Evolutionary conservation across 2,113 vertebrate genomes (phyloP).

Genomic region (Tauraco erythrolophus): DNA sequence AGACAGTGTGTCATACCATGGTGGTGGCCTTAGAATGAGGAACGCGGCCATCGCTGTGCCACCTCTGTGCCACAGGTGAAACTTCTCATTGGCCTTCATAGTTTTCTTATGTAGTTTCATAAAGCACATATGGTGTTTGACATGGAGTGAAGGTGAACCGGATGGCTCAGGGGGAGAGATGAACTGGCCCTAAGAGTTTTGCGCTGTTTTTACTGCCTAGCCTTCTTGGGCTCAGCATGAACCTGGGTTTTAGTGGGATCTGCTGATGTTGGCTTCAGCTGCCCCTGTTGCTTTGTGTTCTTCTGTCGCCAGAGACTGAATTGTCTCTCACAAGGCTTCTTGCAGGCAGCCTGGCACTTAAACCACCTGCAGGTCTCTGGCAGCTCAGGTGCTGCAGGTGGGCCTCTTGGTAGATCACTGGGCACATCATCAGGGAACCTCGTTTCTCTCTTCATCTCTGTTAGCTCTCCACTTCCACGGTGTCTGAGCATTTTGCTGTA

Average conservation of each 20-base stretch:
- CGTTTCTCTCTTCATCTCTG: not conserved
- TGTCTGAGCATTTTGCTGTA: not conserved
- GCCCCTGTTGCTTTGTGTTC: not conserved
- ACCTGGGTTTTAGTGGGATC: not conserved
- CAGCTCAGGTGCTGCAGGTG: not conserved
- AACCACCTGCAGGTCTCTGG: rapidly evolving
- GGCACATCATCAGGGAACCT: not conserved
- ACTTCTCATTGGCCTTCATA: not conserved
- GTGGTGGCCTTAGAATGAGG: not conserved
- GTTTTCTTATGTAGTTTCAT: not conserved
- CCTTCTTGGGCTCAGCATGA: not conserved
- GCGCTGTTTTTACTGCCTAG: rapidly evolving
- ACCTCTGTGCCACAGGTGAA: not conserved
- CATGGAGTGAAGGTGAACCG: not conserved
- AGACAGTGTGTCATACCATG: rapidly evolving
- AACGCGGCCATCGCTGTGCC: not conserved
- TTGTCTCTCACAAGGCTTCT: not conserved
- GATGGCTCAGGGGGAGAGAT: not conserved
- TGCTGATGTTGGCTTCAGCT: not conserved
- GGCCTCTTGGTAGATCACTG: not conserved
- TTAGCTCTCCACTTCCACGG: not conserved
- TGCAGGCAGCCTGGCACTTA: not conserved
- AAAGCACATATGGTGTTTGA: rapidly evolving
- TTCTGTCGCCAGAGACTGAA: not conserved
- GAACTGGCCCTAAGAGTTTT: not conserved